phyloP scores from a whole-genome alignment of 2,797 vertebrate species.

The Gambelia wislizenii region DNA sequence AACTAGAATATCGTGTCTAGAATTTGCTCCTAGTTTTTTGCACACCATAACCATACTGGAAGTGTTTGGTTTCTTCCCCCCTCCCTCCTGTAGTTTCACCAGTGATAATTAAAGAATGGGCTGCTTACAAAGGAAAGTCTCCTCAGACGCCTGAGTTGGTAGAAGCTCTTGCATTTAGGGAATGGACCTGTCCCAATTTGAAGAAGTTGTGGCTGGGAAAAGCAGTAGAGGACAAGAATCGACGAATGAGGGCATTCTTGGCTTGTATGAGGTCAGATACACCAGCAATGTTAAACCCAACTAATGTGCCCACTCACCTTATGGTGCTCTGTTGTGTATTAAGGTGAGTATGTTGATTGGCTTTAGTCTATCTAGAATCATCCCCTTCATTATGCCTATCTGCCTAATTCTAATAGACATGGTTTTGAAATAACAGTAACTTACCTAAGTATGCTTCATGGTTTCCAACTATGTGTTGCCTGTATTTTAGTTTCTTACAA shows the following conservation, averaged over 20 bases:
- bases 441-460: fast-evolving
- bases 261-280: constrained; percentile 97
- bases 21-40: background rate
- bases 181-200: constrained; percentile 96
- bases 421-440: too few species aligned
- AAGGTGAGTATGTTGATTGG: constrained; percentile 81
- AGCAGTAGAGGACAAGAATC: constrained; percentile 95
- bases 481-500: background rate
- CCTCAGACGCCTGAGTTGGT: constrained; percentile 96
- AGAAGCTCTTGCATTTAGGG: constrained; percentile 93
- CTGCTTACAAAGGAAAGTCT: constrained; percentile 95
- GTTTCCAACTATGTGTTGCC: fast-evolving
- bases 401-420: background rate
- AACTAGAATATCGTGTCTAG: background rate
- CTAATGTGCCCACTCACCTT: constrained; percentile 91
- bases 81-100: constrained; percentile 83
- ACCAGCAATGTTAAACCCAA: constrained; percentile 94
- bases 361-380: background rate
- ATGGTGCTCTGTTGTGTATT: constrained; percentile 96
- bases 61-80: constrained; percentile 33
- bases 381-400: background rate
- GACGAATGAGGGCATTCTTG: constrained; percentile 94
- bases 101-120: constrained; percentile 96
- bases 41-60: background rate
- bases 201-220: constrained; percentile 96